Evolutionary conservation across 2,888 invertebrate genomes (phyloP).

Genomic region (Disparrhopalites patrizii): DNA sequence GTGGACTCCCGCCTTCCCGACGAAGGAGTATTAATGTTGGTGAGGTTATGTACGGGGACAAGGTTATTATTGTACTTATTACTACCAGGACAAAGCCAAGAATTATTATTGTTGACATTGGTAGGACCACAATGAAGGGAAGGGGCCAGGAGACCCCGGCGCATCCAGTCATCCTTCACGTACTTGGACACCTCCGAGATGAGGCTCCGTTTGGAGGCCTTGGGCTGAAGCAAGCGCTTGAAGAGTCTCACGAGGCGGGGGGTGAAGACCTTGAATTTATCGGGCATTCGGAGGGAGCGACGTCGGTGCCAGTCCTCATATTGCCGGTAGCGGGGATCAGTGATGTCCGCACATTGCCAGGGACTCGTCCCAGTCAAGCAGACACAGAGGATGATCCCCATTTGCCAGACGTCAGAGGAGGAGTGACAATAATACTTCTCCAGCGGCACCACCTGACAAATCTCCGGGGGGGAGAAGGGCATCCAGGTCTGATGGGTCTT

Average conservation of each 20-base stretch:
- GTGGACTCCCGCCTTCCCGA: conserved; percentile 9
- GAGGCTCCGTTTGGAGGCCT: conserved; percentile 38
- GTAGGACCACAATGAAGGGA: neutral
- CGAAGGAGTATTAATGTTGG: too few relatives aligned
- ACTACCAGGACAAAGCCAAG: too few relatives aligned
- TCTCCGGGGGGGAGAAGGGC: conserved; percentile 53
- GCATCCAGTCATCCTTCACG: conserved; percentile 42
- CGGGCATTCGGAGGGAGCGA: conserved; percentile 60
- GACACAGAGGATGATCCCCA: conserved; percentile 66
- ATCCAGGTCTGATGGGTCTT: conserved; percentile 61
- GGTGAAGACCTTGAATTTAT: conserved; percentile 61
- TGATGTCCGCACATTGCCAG: conserved; percentile 68
- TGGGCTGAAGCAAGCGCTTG: conserved; percentile 44
- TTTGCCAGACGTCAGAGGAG: conserved; percentile 72
- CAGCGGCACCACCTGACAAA: conserved; percentile 59
- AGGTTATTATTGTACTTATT: too few relatives aligned
- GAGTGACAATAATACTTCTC: conserved; percentile 64
- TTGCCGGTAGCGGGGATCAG: conserved; percentile 65
- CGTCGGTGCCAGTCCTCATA: conserved; percentile 64
- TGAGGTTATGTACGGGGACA: too few relatives aligned
- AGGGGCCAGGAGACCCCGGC: neutral
- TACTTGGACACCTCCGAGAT: conserved; percentile 41
- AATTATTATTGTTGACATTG: neutral
- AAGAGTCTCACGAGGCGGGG: conserved; percentile 51
- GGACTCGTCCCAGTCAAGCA: conserved; percentile 67